Evolutionary conservation across 2,113 vertebrate genomes (phyloP).

Genomic region (Trematocara nigrifrons): DNA sequence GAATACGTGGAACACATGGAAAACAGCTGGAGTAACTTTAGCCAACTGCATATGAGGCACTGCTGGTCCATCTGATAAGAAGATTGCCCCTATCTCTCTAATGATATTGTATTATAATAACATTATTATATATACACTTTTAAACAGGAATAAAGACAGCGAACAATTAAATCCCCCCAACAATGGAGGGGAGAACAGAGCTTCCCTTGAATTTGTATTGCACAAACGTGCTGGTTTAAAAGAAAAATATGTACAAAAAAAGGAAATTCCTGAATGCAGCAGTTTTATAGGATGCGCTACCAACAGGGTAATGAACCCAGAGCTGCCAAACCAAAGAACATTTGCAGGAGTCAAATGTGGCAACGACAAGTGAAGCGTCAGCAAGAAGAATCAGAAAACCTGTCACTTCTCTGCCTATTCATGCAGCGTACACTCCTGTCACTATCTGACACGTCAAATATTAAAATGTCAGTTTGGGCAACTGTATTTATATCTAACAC

Average conservation of each 20-base stretch:
- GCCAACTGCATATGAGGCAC: neutral
- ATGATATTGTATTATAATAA: neutral
- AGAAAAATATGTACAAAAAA: neutral
- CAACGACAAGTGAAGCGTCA: neutral
- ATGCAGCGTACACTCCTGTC: neutral
- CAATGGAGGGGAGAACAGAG: neutral
- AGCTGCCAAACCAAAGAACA: neutral
- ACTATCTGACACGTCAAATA: neutral
- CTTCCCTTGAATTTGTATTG: neutral
- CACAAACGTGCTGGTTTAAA: neutral
- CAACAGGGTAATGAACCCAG: neutral
- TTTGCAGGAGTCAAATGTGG: neutral
- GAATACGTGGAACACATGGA: neutral
- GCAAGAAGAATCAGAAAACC: neutral
- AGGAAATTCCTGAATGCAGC: neutral
- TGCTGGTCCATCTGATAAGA: neutral
- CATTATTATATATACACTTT: neutral
- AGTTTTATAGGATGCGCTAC: accelerated
- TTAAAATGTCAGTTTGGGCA: neutral
- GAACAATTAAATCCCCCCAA: neutral
- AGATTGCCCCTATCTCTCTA: neutral
- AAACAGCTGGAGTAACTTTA: neutral
- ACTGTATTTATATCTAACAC: neutral
- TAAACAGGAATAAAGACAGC: neutral
- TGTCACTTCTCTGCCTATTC: neutral